Percentiles rank a stretch among this genome's conserved stretches.
Evolutionary conservation across 2,888 invertebrate genomes (phyloP).

Genomic region (Tortrix viridana): DNA sequence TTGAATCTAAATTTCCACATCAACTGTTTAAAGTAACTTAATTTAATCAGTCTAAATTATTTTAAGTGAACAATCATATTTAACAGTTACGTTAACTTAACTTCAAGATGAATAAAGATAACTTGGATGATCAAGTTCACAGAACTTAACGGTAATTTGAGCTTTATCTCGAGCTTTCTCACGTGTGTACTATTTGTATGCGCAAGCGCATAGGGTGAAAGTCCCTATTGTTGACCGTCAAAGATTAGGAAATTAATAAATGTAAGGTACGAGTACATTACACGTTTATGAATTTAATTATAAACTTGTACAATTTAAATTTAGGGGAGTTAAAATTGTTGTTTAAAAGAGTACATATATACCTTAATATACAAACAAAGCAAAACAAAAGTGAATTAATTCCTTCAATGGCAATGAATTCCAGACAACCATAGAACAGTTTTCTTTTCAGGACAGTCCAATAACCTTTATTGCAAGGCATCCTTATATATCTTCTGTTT

Average conservation of each 20-base stretch:
- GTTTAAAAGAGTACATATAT: no score
- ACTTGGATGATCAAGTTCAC: slow-evolving; percentile 35
- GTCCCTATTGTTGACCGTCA: slow-evolving; percentile 53
- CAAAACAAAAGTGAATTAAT: no score
- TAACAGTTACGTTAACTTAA: slow-evolving; percentile 3
- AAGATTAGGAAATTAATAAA: slow-evolving; percentile 44
- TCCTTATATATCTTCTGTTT: no score
- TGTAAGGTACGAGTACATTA: slow-evolving; percentile 37
- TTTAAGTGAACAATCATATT: background rate
- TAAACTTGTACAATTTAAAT: no score
- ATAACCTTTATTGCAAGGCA: no score
- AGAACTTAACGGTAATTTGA: slow-evolving; percentile 53
- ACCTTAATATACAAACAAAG: no score
- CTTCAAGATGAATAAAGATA: slow-evolving; percentile 33
- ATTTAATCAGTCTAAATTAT: background rate
- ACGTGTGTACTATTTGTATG: slow-evolving; percentile 69
- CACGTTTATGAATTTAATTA: slow-evolving; percentile 31
- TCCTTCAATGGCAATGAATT: no score
- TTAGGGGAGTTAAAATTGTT: no score
- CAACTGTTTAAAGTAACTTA: no score
- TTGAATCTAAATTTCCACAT: no score
- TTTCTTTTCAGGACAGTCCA: no score
- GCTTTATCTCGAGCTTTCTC: slow-evolving; percentile 68
- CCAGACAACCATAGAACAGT: no score
- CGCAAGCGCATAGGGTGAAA: slow-evolving; percentile 59